Percentiles rank a stretch among this genome's conserved stretches.
These are phyloP conservation scores for Gryllus bimaculatus DNA, from an alignment of 1,140 invertebrate species.

Conservation along the genomic window DNA sequence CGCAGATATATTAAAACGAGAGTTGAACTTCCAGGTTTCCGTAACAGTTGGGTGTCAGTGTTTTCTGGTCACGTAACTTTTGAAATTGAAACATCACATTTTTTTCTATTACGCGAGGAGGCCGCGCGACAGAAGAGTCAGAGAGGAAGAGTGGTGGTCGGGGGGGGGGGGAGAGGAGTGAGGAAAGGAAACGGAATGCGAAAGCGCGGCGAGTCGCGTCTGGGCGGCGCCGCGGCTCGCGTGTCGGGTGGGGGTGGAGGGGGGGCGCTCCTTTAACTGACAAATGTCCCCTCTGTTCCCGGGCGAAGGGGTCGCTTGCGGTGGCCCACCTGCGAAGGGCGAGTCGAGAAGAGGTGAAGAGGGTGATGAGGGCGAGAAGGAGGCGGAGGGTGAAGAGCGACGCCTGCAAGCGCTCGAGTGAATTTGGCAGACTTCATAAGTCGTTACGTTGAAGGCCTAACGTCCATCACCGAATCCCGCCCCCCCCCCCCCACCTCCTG, in stretches of 20 bases:
- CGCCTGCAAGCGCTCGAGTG: not conserved
- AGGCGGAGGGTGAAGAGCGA: not conserved
- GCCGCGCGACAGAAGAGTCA: too few species aligned
- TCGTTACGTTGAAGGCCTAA: conserved; percentile 11
- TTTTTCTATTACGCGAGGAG: too few species aligned
- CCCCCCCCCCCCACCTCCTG: not conserved
- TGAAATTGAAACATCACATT: not conserved
- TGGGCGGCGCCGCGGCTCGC: too few species aligned
- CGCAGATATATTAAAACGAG: not conserved
- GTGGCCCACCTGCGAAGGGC: too few species aligned
- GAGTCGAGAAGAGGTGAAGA: not conserved
- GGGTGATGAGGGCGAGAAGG: not conserved
- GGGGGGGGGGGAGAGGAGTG: not conserved
- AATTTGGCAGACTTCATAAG: conserved; percentile 17
- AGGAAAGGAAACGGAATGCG: too few species aligned
- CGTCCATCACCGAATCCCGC: not conserved
- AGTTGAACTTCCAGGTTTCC: not conserved
- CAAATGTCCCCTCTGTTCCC: too few species aligned
- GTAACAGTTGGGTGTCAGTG: not conserved
- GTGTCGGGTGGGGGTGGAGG: too few species aligned
- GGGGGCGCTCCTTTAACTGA: too few species aligned
- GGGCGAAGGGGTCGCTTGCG: too few species aligned
- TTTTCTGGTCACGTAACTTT: not conserved
- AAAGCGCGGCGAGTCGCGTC: too few species aligned
- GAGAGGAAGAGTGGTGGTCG: too few species aligned